These are phyloP conservation scores for Hesperia comma DNA, from an alignment of 2,888 invertebrate genomes.

Conservation along the genomic window DNA sequence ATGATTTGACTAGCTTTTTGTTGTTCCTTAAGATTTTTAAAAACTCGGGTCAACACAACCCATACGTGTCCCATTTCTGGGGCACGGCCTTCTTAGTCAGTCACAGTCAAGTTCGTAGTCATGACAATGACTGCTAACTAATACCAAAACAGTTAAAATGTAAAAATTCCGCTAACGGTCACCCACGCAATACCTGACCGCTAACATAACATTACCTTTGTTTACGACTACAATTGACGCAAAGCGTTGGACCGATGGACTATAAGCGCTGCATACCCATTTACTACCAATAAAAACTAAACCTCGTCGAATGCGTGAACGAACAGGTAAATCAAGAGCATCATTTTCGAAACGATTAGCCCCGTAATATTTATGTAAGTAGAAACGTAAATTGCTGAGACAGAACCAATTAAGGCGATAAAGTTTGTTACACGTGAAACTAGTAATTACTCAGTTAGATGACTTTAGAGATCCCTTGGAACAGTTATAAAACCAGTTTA, in stretches of 20 bases:
- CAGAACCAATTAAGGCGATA: constrained; percentile 58
- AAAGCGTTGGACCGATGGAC: not conserved
- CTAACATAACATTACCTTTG: not conserved
- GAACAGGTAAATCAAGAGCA: constrained; percentile 56
- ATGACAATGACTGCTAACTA: no score
- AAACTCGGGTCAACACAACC: no score
- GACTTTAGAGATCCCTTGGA: constrained; percentile 16
- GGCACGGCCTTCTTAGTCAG: no score
- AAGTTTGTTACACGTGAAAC: constrained; percentile 48
- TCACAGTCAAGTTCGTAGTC: no score
- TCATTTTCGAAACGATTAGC: constrained; percentile 52
- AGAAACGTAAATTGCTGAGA: constrained; percentile 53
- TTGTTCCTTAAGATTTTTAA: no score
- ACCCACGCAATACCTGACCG: not conserved
- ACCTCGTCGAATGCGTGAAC: constrained; percentile 43
- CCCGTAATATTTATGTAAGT: constrained; percentile 57
- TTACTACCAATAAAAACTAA: constrained; percentile 9
- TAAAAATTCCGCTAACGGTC: not conserved
- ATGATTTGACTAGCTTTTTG: no score
- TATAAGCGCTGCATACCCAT: not conserved
- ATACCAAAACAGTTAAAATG: no score
- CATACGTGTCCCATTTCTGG: no score
- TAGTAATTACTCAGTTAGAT: constrained; percentile 43
- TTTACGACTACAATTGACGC: not conserved
- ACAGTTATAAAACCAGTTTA: not conserved